These are phyloP conservation scores for Athene noctua DNA, from an alignment of 2,113 vertebrate genomes.

Conservation along the genomic window DNA sequence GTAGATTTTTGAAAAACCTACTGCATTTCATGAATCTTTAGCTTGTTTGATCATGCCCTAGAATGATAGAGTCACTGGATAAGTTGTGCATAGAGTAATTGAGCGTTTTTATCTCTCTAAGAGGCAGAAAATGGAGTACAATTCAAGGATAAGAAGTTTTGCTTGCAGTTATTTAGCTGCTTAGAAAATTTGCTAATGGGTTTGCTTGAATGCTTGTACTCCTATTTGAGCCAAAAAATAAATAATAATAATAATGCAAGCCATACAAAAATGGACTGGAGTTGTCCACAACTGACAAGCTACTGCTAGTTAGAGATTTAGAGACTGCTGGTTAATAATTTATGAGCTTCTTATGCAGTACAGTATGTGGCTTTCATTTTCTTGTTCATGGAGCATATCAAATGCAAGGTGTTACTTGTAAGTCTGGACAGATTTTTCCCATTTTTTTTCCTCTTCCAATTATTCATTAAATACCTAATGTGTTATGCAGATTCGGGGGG, in stretches of 20 bases:
- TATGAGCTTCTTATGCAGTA: neutral
- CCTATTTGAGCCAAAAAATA: neutral
- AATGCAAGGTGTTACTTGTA: neutral
- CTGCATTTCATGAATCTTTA: neutral
- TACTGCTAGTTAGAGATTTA: neutral
- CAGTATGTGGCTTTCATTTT: neutral
- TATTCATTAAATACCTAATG: neutral
- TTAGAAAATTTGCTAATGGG: slow-evolving; percentile 43
- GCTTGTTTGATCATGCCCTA: neutral
- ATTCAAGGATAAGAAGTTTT: slow-evolving; percentile 29
- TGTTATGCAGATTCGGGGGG: neutral
- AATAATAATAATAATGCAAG: neutral
- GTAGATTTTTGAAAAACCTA: neutral
- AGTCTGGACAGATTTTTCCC: neutral
- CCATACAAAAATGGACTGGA: neutral
- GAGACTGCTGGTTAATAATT: slow-evolving; percentile 13
- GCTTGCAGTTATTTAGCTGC: slow-evolving; percentile 25
- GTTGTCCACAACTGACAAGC: neutral
- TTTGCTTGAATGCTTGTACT: neutral
- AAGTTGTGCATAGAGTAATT: neutral
- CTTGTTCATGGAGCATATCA: neutral
- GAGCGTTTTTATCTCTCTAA: neutral
- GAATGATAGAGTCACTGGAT: neutral
- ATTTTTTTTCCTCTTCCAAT: neutral
- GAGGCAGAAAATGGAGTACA: slow-evolving; percentile 20